These are phyloP conservation scores for Tapirus indicus DNA, from an alignment of 2,797 vertebrate species.

Conservation along the genomic window DNA sequence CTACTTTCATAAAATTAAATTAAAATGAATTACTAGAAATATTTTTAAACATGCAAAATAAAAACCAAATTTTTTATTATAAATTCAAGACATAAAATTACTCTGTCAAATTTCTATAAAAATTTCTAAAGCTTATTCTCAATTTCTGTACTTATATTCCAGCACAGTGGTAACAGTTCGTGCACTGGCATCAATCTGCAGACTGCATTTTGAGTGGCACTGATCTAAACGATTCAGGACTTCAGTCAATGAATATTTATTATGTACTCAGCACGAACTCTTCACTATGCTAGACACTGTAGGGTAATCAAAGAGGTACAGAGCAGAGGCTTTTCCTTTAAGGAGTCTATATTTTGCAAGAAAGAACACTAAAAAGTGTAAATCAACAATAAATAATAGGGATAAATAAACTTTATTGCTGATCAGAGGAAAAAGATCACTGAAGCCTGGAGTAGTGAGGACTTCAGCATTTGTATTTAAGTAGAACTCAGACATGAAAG, in stretches of 20 bases:
- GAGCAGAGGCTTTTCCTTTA: background rate
- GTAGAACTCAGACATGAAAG: background rate
- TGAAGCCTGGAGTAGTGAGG: background rate
- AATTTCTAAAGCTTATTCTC: constrained; percentile 34
- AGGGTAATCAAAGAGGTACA: background rate
- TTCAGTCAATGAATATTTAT: background rate
- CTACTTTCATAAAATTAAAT: constrained; percentile 17
- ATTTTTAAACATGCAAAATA: background rate
- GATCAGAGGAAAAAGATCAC: background rate
- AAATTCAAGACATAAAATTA: constrained; percentile 25
- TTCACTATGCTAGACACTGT: background rate
- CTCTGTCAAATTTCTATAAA: background rate
- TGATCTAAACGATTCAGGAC: background rate
- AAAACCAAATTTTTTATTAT: background rate
- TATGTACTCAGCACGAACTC: background rate
- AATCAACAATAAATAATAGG: background rate
- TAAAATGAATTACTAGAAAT: background rate
- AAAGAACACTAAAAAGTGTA: background rate
- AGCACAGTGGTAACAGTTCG: background rate
- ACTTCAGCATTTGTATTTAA: background rate
- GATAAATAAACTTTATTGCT: background rate
- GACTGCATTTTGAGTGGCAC: background rate
- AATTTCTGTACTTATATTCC: background rate
- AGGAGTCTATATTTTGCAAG: background rate
- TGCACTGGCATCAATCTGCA: background rate